Conservation (phyloP, 2,888 invertebrate genomes). For the Spodoptera littoralis region DNA sequence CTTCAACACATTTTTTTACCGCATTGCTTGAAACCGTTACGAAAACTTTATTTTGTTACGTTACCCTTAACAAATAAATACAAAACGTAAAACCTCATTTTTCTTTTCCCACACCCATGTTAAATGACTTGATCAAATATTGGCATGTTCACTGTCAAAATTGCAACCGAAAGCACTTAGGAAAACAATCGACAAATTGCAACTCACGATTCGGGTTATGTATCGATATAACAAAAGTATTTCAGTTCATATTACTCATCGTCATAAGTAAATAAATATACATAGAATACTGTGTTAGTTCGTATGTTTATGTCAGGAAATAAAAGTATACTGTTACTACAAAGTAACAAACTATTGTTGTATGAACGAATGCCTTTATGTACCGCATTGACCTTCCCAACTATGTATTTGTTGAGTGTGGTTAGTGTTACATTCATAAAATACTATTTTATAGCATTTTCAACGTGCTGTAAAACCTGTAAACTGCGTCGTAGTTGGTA, state of each 20-base stretch:
- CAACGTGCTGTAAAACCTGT: constrained; percentile 32
- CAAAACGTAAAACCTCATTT: background rate
- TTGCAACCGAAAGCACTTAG: constrained; percentile 7
- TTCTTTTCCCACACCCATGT: constrained; percentile 1
- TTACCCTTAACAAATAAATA: no score
- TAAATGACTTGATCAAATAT: constrained; percentile 13
- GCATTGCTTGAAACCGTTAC: no score
- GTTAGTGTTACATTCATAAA: constrained; percentile 67
- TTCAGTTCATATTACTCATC: constrained; percentile 15
- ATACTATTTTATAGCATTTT: constrained; percentile 50
- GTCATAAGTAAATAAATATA: constrained; percentile 13
- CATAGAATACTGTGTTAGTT: constrained; percentile 5
- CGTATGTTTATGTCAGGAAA: constrained; percentile 42
- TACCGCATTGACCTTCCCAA: constrained; percentile 54
- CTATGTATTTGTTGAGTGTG: constrained; percentile 66
- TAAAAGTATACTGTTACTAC: constrained; percentile 42
- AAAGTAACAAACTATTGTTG: constrained; percentile 46
- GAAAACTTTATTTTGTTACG: no score
- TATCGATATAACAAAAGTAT: constrained; percentile 10
- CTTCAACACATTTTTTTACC: no score
- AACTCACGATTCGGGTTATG: background rate
- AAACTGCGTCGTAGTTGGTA: constrained; percentile 36
- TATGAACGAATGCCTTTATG: constrained; percentile 46
- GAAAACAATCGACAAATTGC: constrained; percentile 3
- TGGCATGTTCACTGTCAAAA: constrained; percentile 12